Base-by-base conservation (phyloP, 2,797 vertebrate genomes). In the Rhinatrema bivittatum region DNA sequence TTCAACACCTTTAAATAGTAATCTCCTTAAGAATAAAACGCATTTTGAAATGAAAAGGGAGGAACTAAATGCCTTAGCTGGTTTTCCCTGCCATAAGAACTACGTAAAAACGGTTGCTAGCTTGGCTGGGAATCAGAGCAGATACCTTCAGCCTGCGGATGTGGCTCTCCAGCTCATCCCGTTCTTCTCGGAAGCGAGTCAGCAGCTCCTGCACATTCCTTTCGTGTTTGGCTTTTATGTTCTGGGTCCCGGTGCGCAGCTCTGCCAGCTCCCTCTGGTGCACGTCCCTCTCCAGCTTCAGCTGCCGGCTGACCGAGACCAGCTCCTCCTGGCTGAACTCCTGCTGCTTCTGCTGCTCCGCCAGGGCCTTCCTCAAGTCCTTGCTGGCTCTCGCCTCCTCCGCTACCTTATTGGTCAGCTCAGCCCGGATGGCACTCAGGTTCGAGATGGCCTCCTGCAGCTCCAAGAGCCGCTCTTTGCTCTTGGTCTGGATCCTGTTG, bases 251-350 rank as follows among this genome's bases (percentile, higher is more conserved):
- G 1, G 56, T 72, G 36, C 60, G 78, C 29, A 89, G 53, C 62
- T 77, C 79, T 16, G 53, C 60, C 62, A 94, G 18, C 39, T 95
- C 91, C 39, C 79, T 84, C 55, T 83, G 81, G 55, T 95, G 91
- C 58, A 86, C 65, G 29, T 91, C 90, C 40, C 91, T 82, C 68
- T 96, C 89, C 3, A 90, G 76, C 70, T 88, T 87, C 64, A 97
- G 72, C 65, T 95, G 91, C 43, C 71, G 67, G 8, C 74, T 75
- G 35, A 86, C 39, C 2, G 82, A 61, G 3, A 62, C 57, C 14
- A 70, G 55, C 45, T 95, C 91, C 38, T 93, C 82, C 35, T 81
- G 76, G 25, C 48, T 68, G 8, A 50, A 70, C 4, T 58, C 62
- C 7, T 84, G 72, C 46, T 74, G 79, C 45, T 76, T 73, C 55